Evolutionary conservation across 1,140 invertebrate genomes (phyloP).

Genomic region (Matsumurasca onukii): DNA sequence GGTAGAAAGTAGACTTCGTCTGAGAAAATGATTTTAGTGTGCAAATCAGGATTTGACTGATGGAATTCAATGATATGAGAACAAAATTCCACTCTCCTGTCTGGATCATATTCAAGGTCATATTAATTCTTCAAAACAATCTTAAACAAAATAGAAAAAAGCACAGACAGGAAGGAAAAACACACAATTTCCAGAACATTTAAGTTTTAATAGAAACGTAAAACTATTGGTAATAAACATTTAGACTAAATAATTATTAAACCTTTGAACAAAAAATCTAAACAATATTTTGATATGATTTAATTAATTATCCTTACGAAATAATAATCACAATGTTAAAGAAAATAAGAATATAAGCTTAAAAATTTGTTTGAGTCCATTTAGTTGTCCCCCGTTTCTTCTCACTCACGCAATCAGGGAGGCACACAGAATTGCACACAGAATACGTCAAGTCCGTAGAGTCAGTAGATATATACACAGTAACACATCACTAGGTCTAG

Average conservation of each 20-base stretch:
- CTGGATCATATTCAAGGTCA: too few relatives aligned
- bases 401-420: constrained; percentile 5
- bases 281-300: constrained; percentile 23
- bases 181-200: too few relatives aligned
- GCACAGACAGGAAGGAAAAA: too few relatives aligned
- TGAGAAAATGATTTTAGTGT: too few relatives aligned
- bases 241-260: constrained; percentile 15
- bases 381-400: constrained; percentile 10
- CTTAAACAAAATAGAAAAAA: too few relatives aligned
- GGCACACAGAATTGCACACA: constrained; percentile 20
- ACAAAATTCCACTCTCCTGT: too few relatives aligned
- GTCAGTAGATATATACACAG: constrained; percentile 19
- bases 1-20: too few relatives aligned
- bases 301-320: neutral
- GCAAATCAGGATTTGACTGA: too few relatives aligned
- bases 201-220: constrained; percentile 23
- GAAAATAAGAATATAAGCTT: constrained; percentile 9
- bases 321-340: neutral
- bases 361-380: constrained; percentile 24
- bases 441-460: constrained; percentile 9
- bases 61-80: too few relatives aligned
- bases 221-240: constrained; percentile 24
- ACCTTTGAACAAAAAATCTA: constrained; percentile 11
- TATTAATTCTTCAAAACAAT: too few relatives aligned
- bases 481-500: neutral